Base-by-base conservation (phyloP, 2,113 vertebrate species). In the Strix aluco region DNA sequence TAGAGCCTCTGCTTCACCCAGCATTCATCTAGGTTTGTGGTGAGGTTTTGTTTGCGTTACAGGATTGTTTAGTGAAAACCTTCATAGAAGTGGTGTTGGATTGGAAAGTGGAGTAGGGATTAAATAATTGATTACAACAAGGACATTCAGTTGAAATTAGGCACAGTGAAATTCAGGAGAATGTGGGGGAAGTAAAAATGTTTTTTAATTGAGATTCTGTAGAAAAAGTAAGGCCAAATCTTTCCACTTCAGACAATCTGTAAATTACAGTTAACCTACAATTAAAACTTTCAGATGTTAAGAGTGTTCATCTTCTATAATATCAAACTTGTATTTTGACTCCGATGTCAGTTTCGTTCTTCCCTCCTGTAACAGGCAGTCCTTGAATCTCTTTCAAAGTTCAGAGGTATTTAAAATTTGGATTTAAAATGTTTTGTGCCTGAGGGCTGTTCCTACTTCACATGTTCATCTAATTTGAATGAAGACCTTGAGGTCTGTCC, bases 321-420 rank as follows among this genome's bases (percentile, higher is more conserved):
- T 18, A 70, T 36, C 55, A 42, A 59, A n/a, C n/a, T 70, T 55
- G 10, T 75, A 23, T 72, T 83, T 91, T 81, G 46, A 83, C n/a
- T 80, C 55, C 8, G 7, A 0, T 66, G 63, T 81, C 51, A 40
- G 29, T 55, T 91, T 79, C 83, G 9, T 63, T 83, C 46, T 83
- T 88, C 46, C 6, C 13, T 73, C 11, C 46, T 67, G 17, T 77
- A 77, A 52, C 36, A 86, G 57, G 34, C 49, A 63, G 55, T 63
- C 81, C 42, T 46, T 71, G 66, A 87, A 66, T 72, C 77, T 85
- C 78, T 90, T 77, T 87, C 62, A 85, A 88, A 94, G 96, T 94
- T 67, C 51, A 0, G 22, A 95, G 36, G 73, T 91, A 91, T 96
- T 95, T 89, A 84, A 95, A 95, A 96, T 96, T 87, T 85, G 54